Evolutionary conservation across 2,113 vertebrate genomes (phyloP), one percentile per base, ranked within the genome.

Genomic region (Columba janthina): DNA sequence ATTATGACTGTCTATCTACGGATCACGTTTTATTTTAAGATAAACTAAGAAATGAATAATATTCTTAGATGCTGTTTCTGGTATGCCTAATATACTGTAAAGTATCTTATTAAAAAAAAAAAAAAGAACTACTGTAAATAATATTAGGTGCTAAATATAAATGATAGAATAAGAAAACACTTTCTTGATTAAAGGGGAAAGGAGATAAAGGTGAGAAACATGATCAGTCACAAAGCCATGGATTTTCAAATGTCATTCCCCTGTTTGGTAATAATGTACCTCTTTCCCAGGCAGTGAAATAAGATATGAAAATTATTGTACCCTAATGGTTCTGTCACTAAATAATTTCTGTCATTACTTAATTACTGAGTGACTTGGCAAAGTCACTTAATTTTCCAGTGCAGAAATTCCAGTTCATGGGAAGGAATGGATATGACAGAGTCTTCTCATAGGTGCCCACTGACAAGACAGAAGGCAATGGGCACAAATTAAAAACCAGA

Each of bases 401-500:
- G 21, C 28, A 28, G 69, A 25, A n/a, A 70, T 84, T 77, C 54
- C 69, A 73, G 28, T 51, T 14, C 25, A 28, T 53, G 14, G 24
- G 8, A 64, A 15, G 20, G 21, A 69, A 36, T 51, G 25, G 15
- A n/a, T 4, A 50, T 24, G 9, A 51, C 6, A 2, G 15, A 26
- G 50, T 54, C 6, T 24, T 62, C 31, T 71, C 22, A 6, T 7
- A 80, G 48, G 8, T 28, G 10, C 8, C 32, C 32, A 5, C 9
- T 60, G 34, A 65, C 10, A 83, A 69, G 34, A 31, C 11, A 64
- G 12, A 72, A 69, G n/a, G 20, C n/a, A 77, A 51, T 2, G 7
- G 20, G 5, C 7, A 53, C 22, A 65, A 44, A 44, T 22, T 28
- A 8, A 2, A 57, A 61, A 34, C 0, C 4, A n/a, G 15, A 7